Percentiles rank a stretch among this genome's conserved stretches.
These are phyloP conservation scores for Dendrolimus punctatus DNA, from an alignment of 1,140 invertebrate genomes.

Conservation along the genomic window DNA sequence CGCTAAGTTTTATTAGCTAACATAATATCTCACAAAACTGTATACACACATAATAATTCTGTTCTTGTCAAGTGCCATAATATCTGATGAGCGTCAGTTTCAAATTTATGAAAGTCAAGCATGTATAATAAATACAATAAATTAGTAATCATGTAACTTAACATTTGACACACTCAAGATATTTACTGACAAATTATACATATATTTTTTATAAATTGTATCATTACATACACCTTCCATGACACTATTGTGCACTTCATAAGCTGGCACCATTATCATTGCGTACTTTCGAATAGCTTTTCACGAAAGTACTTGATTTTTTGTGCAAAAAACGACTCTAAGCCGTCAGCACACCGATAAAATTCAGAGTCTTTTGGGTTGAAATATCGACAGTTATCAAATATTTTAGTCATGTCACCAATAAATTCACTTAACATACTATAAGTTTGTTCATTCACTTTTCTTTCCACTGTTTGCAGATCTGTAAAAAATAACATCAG, in stretches of 20 bases:
- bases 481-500: constrained; percentile 76
- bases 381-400: constrained; percentile 98
- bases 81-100: constrained; percentile 47
- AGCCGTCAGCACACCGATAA: constrained; percentile 93
- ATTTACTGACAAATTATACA: constrained; percentile 43
- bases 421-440: constrained; percentile 94
- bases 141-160: constrained; percentile 12
- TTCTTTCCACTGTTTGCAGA: constrained; percentile 92
- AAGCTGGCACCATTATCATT: constrained; percentile 62
- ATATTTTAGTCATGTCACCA: constrained; percentile 97
- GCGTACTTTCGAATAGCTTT: constrained; percentile 79
- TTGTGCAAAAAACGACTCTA: constrained; percentile 96
- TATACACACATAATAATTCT: constrained; percentile 36
- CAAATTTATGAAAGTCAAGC: constrained; percentile 36
- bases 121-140: constrained; percentile 66
- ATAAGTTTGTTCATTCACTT: constrained; percentile 89
- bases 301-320: constrained; percentile 90
- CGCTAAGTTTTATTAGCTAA: constrained; percentile 56
- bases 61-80: constrained; percentile 32
- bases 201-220: constrained; percentile 16
- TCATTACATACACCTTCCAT: constrained; percentile 18
- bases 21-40: constrained; percentile 52
- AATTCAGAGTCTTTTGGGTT: constrained; percentile 96
- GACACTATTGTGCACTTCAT: constrained; percentile 18
- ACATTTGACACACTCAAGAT: constrained; percentile 29